These are phyloP conservation scores for Lerema accius DNA, from an alignment of 1,140 invertebrate species.

Conservation along the genomic window DNA sequence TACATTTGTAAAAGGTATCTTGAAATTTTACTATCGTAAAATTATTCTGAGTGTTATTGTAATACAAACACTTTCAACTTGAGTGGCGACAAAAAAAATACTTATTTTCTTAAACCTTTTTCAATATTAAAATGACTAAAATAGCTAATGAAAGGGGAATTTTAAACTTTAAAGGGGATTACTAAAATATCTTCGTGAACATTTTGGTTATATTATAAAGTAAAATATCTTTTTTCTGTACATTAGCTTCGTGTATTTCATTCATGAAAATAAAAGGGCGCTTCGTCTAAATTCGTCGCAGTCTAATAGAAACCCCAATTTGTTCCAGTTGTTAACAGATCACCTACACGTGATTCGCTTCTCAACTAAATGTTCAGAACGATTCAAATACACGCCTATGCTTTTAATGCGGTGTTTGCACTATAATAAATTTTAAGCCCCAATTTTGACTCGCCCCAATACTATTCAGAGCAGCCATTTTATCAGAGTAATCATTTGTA, in stretches of 20 bases:
- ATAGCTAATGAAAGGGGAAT: too few relatives aligned
- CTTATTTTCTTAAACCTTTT: too few relatives aligned
- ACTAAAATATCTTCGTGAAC: too few relatives aligned
- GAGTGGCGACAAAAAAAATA: too few relatives aligned
- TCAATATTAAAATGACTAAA: too few relatives aligned
- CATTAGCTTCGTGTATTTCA: slow-evolving; percentile 1
- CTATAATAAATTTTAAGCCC: slow-evolving; percentile 26
- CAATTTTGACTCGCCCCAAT: slow-evolving; percentile 17
- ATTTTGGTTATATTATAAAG: too few relatives aligned
- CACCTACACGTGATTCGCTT: slow-evolving; percentile 30
- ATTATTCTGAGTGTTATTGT: too few relatives aligned
- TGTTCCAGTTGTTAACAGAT: slow-evolving; percentile 29
- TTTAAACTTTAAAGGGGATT: too few relatives aligned
- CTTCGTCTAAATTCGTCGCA: slow-evolving; percentile 23
- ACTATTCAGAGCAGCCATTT: slow-evolving; percentile 5
- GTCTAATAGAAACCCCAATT: slow-evolving; percentile 20
- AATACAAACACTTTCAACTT: too few relatives aligned
- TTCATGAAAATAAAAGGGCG: slow-evolving; percentile 7
- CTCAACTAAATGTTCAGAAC: slow-evolving; percentile 16
- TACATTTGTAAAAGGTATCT: too few relatives aligned
- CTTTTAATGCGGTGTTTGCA: slow-evolving; percentile 21
- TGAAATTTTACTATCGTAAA: too few relatives aligned
- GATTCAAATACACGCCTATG: slow-evolving; percentile 18
- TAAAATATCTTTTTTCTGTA: slow-evolving; percentile 15
- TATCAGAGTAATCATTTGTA: too few relatives aligned